Base-by-base conservation (phyloP, 1,140 invertebrate species). In the Micrasema minimum region DNA sequence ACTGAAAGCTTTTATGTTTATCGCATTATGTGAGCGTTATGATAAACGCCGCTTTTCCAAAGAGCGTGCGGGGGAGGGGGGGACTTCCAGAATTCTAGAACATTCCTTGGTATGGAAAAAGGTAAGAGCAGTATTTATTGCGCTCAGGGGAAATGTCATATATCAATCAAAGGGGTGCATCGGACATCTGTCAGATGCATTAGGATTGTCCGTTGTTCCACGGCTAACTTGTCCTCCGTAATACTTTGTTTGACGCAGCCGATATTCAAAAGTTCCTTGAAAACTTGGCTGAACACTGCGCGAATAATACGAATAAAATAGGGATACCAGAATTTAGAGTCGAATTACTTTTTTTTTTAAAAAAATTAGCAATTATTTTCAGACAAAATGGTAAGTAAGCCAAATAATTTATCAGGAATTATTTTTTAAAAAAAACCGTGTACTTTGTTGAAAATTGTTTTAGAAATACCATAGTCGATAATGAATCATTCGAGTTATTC, bases 1-100 rank as follows among this genome's bases (percentile, higher is more conserved):
- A 67, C 65, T 51, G 65, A 67, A 67, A 69, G 51, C 55, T 61
- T 69, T 69, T 64, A 69, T 51, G 55, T 45, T 37, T 69, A 69
- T 69, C 55, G 43, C 45, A 53, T 69, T 69, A 53, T 69, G 66
- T 31, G 62, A 37, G 31, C 46, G 62, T 50, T 66, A 66, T 67
- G 65, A 67, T 67, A 55, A 55, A 67, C 65, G 41, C 43, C 26
- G 59, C 16, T 67, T 67, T 67, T 43, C 48, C 14, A 10, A 18
- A n/a, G 65, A 11, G 22, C 38, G 59, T n/a, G n/a, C 22, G 14
- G 20, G 2, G 14, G 26, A 18, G n/a, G 12, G 18, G 46, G 1
- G 3, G 16, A 48, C 46, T 16, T 48, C 43, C 14, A 11, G 6
- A 20, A 3, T 20, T 14, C 20, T 31, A n/a, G 26, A 23, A 12